A percentile compares a stretch with the other conserved stretches of the same genome.
Evolutionary conservation across 1,140 invertebrate species (phyloP).

Genomic region (Heliconius hermathena): DNA sequence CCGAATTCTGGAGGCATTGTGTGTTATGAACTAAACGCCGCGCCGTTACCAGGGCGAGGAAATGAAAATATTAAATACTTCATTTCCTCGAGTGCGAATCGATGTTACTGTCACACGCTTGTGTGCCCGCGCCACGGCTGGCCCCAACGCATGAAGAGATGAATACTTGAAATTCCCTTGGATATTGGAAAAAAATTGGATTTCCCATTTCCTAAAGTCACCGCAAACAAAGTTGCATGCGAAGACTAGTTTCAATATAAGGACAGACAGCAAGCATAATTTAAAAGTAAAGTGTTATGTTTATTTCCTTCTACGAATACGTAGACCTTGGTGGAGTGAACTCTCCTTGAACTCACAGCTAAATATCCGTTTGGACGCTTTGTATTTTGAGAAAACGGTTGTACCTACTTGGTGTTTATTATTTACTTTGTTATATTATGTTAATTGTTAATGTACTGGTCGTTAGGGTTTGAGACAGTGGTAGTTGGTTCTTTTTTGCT

Average conservation of each 20-base stretch:
- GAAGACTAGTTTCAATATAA: no score
- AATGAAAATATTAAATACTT: no score
- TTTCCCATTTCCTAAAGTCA: not conserved
- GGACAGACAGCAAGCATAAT: not conserved
- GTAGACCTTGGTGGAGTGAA: conserved; percentile 4
- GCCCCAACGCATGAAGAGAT: no score
- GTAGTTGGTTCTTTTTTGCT: not conserved
- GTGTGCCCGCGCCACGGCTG: no score
- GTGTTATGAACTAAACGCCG: no score
- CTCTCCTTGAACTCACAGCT: conserved; percentile 1
- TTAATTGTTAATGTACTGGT: not conserved
- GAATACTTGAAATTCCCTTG: no score
- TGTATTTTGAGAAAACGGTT: conserved; percentile 6
- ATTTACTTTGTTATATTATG: conserved; percentile 3
- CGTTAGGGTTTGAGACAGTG: not conserved
- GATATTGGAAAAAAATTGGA: no score
- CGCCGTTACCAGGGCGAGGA: no score
- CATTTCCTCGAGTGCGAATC: no score
- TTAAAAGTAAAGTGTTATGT: not conserved
- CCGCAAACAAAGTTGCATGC: no score
- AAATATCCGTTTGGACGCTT: conserved; percentile 7
- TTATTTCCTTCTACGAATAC: conserved; percentile 14
- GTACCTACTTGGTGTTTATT: not conserved
- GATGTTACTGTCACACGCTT: no score
- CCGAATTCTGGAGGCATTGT: no score